Evolutionary conservation across 2,888 invertebrate species (phyloP).

Genomic region (Chrysina gloriosa): DNA sequence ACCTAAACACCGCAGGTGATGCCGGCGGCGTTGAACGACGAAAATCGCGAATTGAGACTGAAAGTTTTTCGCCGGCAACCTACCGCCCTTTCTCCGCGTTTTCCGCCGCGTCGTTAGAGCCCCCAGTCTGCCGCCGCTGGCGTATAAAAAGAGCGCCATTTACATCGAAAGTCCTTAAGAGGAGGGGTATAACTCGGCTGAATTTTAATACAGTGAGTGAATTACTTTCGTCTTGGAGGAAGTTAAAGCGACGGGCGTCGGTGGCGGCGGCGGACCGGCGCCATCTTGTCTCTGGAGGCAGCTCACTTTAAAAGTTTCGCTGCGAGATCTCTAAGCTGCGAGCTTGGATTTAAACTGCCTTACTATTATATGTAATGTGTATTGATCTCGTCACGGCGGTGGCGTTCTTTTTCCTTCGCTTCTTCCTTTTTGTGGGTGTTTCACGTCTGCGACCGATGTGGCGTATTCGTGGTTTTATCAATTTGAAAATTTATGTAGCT

Average conservation of each 20-base stretch:
- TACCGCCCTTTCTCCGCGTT: too few species aligned
- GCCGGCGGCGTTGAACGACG: too few species aligned
- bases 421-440: background rate
- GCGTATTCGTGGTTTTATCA: too few species aligned
- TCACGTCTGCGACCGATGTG: too few species aligned
- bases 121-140: conserved; percentile 31
- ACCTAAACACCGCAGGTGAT: too few species aligned
- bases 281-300: conserved; percentile 63
- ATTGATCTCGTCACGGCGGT: conserved; percentile 54
- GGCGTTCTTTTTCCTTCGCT: conserved; percentile 20
- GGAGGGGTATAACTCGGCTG: conserved; percentile 54
- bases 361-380: conserved; percentile 62
- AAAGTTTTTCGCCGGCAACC: too few species aligned
- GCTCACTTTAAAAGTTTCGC: conserved; percentile 63
- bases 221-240: conserved; percentile 54
- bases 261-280: conserved; percentile 43
- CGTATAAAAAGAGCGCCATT: conserved; percentile 60
- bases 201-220: conserved; percentile 60
- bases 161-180: conserved; percentile 58
- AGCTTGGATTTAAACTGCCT: conserved; percentile 60
- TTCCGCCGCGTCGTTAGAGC: conserved; percentile 12
- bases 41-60: too few species aligned
- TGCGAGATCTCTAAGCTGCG: conserved; percentile 52
- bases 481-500: too few species aligned
- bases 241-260: conserved; percentile 44